Evolutionary conservation across 1,140 invertebrate species (phyloP), one percentile per base, ranked within the genome.

Genomic region (Maniola jurtina): DNA sequence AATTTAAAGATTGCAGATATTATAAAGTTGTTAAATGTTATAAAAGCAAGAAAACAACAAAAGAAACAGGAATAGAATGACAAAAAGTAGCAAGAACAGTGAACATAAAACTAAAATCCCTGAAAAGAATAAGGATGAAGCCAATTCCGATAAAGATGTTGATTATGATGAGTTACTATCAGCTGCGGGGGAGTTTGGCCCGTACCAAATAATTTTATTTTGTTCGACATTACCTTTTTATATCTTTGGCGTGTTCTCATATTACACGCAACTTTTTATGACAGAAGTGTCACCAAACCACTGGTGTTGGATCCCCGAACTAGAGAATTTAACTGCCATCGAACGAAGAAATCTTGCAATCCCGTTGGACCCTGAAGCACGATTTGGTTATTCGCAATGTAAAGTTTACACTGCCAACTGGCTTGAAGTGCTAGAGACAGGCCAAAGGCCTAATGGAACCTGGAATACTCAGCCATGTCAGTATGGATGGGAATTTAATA

Each of bases 191-290:
- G 93, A 94, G 75, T 94, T 93, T 70, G 94, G 94, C 11, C 83
- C 77, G 16, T 95, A 95, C 73, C 94, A 95, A 82, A 75, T 94
- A 10, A 73, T 94, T 38, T 92, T 93, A 77, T 92, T 94, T 60
- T 90, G 94, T 11, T 87, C 94, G 8, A 83, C 76, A 0, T 80
- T 80, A 6, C 86, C 86, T 0, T 90, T 88, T 63, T 88, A 88
- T 50, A 71, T 95, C 8, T 94, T 93, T 4, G 93, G 92, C 11
- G 92, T 93, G 3, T 94, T 94, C 74, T 92, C 93, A 57, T 94
- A 93, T 61, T 95, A 93, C 79, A 92, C 92, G 66, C 94, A 95
- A 83, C 78, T 95, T 16, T 95, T 95, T 77, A 93, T 95, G 89
- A 92, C 93, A 0, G 83, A 88, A 75, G 84, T 91, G 6, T 88